These are phyloP conservation scores for Phalacrocorax carbo DNA, from an alignment of 2,113 vertebrate genomes.

Conservation along the genomic window DNA sequence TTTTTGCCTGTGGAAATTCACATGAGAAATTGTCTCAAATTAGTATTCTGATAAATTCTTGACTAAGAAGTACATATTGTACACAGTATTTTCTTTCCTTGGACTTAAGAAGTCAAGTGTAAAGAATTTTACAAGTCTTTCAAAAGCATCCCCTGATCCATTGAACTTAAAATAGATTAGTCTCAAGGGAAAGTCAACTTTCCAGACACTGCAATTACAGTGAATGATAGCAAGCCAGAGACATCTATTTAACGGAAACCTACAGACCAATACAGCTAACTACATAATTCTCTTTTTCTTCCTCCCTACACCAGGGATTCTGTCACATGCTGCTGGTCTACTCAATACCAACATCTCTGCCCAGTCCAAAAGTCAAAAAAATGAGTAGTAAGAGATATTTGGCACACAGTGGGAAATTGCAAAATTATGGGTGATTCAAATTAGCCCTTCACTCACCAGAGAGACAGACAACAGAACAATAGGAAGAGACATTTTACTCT, in stretches of 20 bases:
- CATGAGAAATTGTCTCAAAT: background rate
- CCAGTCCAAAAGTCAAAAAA: background rate
- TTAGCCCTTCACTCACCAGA: background rate
- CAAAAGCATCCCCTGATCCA: constrained; percentile 69
- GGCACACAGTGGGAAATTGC: background rate
- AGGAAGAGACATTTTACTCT: background rate
- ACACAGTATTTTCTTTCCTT: constrained; percentile 22
- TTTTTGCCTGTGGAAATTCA: background rate
- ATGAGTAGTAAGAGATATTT: background rate
- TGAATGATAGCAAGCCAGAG: constrained; percentile 72
- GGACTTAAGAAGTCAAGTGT: constrained; percentile 58
- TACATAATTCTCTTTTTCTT: constrained; percentile 60
- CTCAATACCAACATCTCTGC: background rate
- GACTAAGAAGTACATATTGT: background rate
- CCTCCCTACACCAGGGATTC: background rate
- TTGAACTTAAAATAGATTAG: constrained; percentile 79
- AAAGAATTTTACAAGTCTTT: constrained; percentile 63
- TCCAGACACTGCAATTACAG: constrained; percentile 74
- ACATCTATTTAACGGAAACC: constrained; percentile 72
- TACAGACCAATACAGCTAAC: constrained; percentile 39
- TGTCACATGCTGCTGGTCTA: constrained; percentile 2
- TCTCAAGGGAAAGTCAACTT: constrained; percentile 73
- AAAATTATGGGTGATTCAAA: background rate
- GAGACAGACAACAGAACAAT: background rate
- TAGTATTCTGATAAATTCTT: constrained; percentile 21